Percentiles rank a stretch among this genome's conserved stretches.
These are phyloP conservation scores for Lycaena phlaeas DNA, from an alignment of 2,888 invertebrate genomes.

Conservation along the genomic window DNA sequence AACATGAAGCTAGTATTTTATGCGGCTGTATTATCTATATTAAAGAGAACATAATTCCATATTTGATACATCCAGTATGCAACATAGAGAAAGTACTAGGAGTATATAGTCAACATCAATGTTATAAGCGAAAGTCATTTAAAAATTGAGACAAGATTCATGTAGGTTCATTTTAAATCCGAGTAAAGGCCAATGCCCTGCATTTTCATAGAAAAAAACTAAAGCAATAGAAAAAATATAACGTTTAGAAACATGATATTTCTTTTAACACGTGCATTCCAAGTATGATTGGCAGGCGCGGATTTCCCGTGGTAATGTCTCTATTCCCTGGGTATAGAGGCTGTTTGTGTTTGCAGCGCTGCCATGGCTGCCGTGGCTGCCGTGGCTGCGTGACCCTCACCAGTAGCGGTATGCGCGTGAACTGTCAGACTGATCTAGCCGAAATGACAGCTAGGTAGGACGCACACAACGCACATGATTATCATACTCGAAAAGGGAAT, in stretches of 20 bases:
- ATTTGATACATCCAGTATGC: no score
- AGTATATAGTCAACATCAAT: no score
- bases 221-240: not conserved
- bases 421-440: slow-evolving; percentile 44
- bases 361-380: not conserved
- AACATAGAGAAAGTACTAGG: no score
- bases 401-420: slow-evolving; percentile 54
- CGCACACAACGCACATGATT: not conserved
- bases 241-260: slow-evolving; percentile 17
- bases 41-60: no score
- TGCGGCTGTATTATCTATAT: no score
- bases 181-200: not conserved
- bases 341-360: slow-evolving; percentile 2
- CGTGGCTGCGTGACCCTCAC: slow-evolving; percentile 11
- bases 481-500: no score
- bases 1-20: no score
- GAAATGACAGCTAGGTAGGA: slow-evolving; percentile 17
- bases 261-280: slow-evolving; percentile 21
- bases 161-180: no score
- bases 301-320: slow-evolving; percentile 13
- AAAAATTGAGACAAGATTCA: no score
- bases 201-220: not conserved
- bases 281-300: slow-evolving; percentile 26
- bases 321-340: slow-evolving; percentile 11
- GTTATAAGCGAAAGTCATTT: no score